phyloP scores from a whole-genome alignment of 2,797 vertebrate genomes.

The Dipus sagitta region DNA sequence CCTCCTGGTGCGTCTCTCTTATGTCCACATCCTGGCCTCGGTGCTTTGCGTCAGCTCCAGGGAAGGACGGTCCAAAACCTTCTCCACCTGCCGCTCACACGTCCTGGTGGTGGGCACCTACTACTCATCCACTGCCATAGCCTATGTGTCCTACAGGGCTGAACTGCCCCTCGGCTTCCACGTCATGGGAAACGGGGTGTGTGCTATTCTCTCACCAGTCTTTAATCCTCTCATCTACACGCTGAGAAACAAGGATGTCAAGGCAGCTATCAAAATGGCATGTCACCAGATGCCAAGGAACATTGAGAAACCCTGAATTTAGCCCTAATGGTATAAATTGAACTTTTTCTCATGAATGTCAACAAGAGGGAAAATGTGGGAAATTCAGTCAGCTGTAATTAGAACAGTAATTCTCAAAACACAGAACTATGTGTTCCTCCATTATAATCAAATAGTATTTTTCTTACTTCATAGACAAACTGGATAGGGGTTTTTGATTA shows the following conservation, averaged over 20 bases:
- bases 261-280: slow-evolving; percentile 71
- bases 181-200: slow-evolving; percentile 69
- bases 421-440: background rate
- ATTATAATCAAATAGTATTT: slow-evolving; percentile 40
- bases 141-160: slow-evolving; percentile 55
- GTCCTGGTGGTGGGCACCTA: slow-evolving; percentile 80
- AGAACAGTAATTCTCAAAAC: slow-evolving; percentile 53
- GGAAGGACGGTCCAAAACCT: slow-evolving; percentile 74
- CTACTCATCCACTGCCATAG: slow-evolving; percentile 69
- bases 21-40: background rate
- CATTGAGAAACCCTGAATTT: slow-evolving; percentile 27
- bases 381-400: background rate
- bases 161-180: slow-evolving; percentile 68
- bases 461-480: slow-evolving; percentile 34
- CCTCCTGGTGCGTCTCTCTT: slow-evolving; percentile 65
- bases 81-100: slow-evolving; percentile 80
- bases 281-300: slow-evolving; percentile 11
- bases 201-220: slow-evolving; percentile 78
- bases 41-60: slow-evolving; percentile 70
- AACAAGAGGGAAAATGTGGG: background rate
- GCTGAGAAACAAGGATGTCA: slow-evolving; percentile 80
- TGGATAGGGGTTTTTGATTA: background rate
- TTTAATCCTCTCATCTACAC: slow-evolving; percentile 83
- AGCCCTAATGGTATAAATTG: background rate
- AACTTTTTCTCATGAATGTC: background rate